Evolutionary conservation across 2,888 invertebrate genomes (phyloP).

Genomic region (Yponomeuta plumbellus): DNA sequence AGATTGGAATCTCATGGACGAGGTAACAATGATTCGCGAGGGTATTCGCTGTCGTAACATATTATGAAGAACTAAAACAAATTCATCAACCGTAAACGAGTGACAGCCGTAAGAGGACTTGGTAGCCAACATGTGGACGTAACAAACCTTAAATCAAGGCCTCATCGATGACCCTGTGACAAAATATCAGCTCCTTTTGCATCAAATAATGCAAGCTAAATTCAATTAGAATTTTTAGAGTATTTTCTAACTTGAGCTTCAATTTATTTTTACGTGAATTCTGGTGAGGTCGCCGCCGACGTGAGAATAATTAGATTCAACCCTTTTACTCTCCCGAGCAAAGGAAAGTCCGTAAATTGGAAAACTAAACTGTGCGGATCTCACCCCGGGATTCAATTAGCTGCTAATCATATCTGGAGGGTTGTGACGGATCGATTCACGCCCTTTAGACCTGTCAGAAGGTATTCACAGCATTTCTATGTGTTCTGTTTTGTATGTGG

Average conservation of each 20-base stretch:
- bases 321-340: constrained; percentile 59
- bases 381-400: constrained; percentile 74
- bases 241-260: not conserved
- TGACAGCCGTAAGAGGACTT: too few relatives aligned
- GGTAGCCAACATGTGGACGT: too few relatives aligned
- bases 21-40: too few relatives aligned
- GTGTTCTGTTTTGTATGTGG: constrained; percentile 18
- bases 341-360: constrained; percentile 73
- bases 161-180: too few relatives aligned
- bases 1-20: too few relatives aligned
- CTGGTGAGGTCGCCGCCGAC: constrained; percentile 31
- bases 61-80: too few relatives aligned
- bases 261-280: constrained; percentile 15
- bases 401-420: constrained; percentile 74
- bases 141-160: too few relatives aligned
- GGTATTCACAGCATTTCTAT: constrained; percentile 37
- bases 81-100: too few relatives aligned
- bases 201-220: not conserved
- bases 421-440: constrained; percentile 66
- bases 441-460: constrained; percentile 18
- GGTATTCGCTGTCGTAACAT: too few relatives aligned
- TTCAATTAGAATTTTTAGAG: not conserved
- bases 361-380: constrained; percentile 74
- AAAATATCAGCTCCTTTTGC: too few relatives aligned
- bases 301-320: constrained; percentile 70